Evolutionary conservation across 2,797 vertebrate genomes (phyloP).

Genomic region (Dicrostonyx torquatus): DNA sequence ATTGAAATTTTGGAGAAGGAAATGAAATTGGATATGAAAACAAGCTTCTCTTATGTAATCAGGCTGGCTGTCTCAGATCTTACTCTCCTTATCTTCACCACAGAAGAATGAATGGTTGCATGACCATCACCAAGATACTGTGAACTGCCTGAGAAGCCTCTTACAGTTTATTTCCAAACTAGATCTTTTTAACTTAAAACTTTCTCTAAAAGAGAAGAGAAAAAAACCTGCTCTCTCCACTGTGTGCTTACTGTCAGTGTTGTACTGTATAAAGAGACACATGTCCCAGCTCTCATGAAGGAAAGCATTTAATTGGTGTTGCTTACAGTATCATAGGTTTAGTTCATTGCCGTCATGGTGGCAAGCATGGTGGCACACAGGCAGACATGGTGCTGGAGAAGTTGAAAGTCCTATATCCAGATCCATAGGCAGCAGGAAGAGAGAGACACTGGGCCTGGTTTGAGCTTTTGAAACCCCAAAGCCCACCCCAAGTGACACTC

Average conservation of each 20-base stretch:
- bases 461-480: not conserved
- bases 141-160: not conserved
- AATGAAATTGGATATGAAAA: conserved; percentile 2
- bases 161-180: conserved; percentile 14
- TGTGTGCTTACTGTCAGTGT: not conserved
- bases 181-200: conserved; percentile 9
- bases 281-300: not conserved
- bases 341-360: not conserved
- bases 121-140: not conserved
- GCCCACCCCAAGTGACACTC: not conserved
- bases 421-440: not conserved
- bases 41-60: not conserved
- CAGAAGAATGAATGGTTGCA: not conserved
- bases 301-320: not conserved
- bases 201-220: not conserved
- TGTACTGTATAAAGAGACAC: not conserved
- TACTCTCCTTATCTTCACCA: not conserved
- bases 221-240: not conserved
- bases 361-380: not conserved
- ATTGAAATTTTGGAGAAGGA: conserved; percentile 15
- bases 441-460: not conserved
- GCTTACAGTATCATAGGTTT: not conserved
- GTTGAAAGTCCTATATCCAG: not conserved
- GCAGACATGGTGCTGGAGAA: not conserved
- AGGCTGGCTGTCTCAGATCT: not conserved